phyloP scores from a whole-genome alignment of 2,888 invertebrate genomes.

The Ophion ventricosus region DNA sequence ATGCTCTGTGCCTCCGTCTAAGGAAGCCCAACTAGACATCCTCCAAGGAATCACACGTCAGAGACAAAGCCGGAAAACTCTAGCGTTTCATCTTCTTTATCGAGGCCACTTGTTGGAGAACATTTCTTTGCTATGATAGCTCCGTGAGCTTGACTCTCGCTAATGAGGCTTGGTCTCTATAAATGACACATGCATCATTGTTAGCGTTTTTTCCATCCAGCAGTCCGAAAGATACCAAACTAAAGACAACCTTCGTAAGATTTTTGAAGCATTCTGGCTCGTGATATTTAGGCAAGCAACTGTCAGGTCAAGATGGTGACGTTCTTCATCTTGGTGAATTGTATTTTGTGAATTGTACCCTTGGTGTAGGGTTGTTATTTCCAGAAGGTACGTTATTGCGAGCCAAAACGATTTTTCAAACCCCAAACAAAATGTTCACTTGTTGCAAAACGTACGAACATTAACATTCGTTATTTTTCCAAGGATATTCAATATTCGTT shows the following conservation, averaged over 20 bases:
- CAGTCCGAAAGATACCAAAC: not conserved
- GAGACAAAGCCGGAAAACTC: slow-evolving; percentile 9
- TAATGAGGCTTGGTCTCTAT: slow-evolving; percentile 5
- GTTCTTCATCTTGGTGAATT: not conserved
- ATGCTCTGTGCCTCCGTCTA: slow-evolving; percentile 29
- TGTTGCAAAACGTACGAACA: not conserved
- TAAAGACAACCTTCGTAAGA: not conserved
- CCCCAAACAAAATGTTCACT: not conserved
- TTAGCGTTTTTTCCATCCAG: not conserved
- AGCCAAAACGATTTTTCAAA: not conserved
- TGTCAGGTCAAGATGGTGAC: not conserved
- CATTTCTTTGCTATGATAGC: not conserved
- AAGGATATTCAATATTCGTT: slow-evolving; percentile 17
- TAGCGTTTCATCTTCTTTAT: slow-evolving; percentile 3
- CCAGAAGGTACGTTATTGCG: not conserved
- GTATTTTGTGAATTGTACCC: too few relatives aligned
- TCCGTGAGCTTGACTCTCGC: slow-evolving; percentile 33
- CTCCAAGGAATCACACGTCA: slow-evolving; percentile 18
- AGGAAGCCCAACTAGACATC: slow-evolving; percentile 6
- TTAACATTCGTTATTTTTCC: slow-evolving; percentile 1
- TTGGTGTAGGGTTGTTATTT: not conserved
- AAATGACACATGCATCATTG: too few relatives aligned
- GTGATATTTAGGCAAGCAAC: not conserved
- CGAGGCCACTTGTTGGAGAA: slow-evolving; percentile 21
- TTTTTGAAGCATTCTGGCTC: not conserved